These are phyloP conservation scores for Rhinichthys klamathensis DNA, from an alignment of 2,113 vertebrate species.

Conservation along the genomic window DNA sequence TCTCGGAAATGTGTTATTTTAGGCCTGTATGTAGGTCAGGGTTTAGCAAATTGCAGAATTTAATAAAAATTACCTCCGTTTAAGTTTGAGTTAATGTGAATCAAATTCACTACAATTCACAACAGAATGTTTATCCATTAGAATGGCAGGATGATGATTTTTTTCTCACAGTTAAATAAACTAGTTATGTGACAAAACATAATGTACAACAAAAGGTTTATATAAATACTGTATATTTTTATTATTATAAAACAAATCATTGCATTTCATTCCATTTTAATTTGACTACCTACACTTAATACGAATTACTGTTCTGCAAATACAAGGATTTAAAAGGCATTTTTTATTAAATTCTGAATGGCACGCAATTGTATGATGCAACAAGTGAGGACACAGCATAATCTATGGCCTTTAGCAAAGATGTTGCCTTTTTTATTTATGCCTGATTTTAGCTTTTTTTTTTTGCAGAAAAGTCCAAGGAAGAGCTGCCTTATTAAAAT, in stretches of 20 bases:
- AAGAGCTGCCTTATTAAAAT: constrained; percentile 1
- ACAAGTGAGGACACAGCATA: not conserved
- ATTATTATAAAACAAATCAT: no score
- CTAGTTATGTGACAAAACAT: not conserved
- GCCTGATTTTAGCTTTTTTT: not conserved
- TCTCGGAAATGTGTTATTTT: not conserved
- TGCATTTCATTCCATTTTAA: not conserved
- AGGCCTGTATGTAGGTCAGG: not conserved
- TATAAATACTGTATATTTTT: no score
- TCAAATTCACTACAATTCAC: not conserved
- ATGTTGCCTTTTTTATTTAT: not conserved
- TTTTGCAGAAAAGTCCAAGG: not conserved
- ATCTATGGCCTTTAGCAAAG: not conserved
- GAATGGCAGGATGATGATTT: not conserved
- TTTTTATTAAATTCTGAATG: not conserved
- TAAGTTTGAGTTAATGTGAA: not conserved
- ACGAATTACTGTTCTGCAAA: not conserved
- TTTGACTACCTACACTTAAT: not conserved
- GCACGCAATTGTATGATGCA: not conserved
- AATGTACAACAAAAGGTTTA: not conserved
- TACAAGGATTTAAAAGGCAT: not conserved
- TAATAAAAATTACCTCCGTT: not conserved
- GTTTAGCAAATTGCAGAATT: not conserved
- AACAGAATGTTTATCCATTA: not conserved
- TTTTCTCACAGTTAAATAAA: not conserved